These are phyloP conservation scores for Heliconius sara DNA, from an alignment of 2,888 invertebrate genomes.

Conservation along the genomic window DNA sequence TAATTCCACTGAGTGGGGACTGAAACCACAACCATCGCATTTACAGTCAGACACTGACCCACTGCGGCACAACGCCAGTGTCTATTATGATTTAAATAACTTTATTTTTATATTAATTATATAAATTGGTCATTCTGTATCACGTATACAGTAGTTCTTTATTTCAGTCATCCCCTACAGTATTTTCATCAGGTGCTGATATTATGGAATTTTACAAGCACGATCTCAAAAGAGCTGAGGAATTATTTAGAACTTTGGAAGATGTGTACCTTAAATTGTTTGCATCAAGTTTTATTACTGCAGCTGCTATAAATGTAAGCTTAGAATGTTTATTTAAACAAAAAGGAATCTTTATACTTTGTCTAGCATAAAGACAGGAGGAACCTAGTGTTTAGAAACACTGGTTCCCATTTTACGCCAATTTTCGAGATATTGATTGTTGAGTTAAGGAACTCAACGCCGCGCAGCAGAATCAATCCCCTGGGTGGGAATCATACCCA, in stretches of 20 bases:
- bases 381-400: too few species aligned
- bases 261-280: conserved; percentile 92
- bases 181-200: conserved; percentile 93
- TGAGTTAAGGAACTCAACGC: too few species aligned
- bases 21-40: too few species aligned
- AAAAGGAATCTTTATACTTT: too few species aligned
- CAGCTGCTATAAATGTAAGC: conserved; percentile 93
- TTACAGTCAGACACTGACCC: too few species aligned
- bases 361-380: too few species aligned
- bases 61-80: not conserved
- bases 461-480: too few species aligned
- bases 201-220: conserved; percentile 95
- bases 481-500: too few species aligned
- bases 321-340: not conserved
- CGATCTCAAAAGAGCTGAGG: conserved; percentile 85
- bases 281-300: conserved; percentile 87
- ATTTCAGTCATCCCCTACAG: conserved; percentile 85
- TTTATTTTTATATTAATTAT: not conserved
- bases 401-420: too few species aligned
- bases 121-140: not conserved
- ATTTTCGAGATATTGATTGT: too few species aligned
- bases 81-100: not conserved
- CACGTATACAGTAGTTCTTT: not conserved
- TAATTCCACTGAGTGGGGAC: too few species aligned
- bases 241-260: conserved; percentile 91